Base-by-base conservation (phyloP, 2,113 vertebrate genomes). In the Smithornis capensis region DNA sequence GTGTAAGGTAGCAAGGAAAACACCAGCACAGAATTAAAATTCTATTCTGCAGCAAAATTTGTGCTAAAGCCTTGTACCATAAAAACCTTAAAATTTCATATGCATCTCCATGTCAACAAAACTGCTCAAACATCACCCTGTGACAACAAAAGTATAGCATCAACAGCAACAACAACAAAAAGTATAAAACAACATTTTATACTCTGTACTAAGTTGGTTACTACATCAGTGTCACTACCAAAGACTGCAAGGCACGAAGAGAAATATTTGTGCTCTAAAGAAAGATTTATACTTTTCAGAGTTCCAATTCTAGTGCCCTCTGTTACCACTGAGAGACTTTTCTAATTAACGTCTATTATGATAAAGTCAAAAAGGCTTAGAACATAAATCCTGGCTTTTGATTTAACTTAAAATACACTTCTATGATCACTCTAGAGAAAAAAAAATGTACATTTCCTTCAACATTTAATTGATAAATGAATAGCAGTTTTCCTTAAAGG, bases 401-500 rank as follows among this genome's bases (percentile, higher is more conserved):
- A 93, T 90, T 94, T 94, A 92, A 94, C 81, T 93, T 93, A 33
- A 19, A 89, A 74, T 79, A 93, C 27, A 62, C 37, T 86, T 57
- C 89, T 79, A 69, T 74, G 85, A 92, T 90, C 70, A 60, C 52
- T 94, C 31, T 47, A 80, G 14, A 94, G 80, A 38, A 94, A 90
- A 84, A 90, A 55, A 60, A 93, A 70, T 4, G 63, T 64, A 78
- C 40, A 70, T 89, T 97, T 92, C 71, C 63, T 75, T 91, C 16
- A 25, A 95, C 40, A 79, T 74, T 94, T 88, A 88, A 95, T 33
- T 91, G 91, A 96, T 83, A 92, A 93, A 96, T 94, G 67, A 92
- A 74, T n/a, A 75, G 79, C 73, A 75, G 56, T 92, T 96, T 93
- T 83, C 83, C 88, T 94, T 67, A 76, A 83, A 96, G 88, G 87